Base-by-base conservation (phyloP, 2,888 invertebrate genomes). In the Cremastinae sp. region DNA sequence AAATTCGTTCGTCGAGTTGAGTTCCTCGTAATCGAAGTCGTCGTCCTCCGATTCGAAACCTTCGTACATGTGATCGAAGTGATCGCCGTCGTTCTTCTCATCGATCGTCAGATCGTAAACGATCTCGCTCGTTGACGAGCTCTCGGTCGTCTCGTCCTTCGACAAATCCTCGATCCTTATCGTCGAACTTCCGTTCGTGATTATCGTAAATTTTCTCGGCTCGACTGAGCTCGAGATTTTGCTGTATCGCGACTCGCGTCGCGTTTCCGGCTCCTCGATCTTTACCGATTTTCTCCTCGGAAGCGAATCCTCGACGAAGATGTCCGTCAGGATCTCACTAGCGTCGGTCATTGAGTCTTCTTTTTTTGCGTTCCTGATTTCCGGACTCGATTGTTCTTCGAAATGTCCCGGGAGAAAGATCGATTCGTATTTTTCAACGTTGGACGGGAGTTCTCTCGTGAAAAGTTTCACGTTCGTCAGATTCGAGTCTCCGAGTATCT, bases 1-100 rank as follows among this genome's bases (percentile, higher is more conserved):
- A 35, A 9, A n/a, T 4, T 75, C 70, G 28, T 16, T 72, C 1
- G 79, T 16, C 12, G 70, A 59, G 41, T 79, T 79, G 43, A 78
- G 37, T 65, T 75, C 74, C 8, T 59, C 71, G 61, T 80, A 80
- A 58, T 80, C 75, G 20, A 79, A 79, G 35, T 79, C 79, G 2
- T 41, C 77, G 59, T 79, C 79, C 7, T 79, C 78, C 7, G 71
- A 59, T 12, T 75, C 79, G 41, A 79, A 56, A 12, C 78, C 66
- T 12, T 79, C 80, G 69, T 80, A 79, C 70, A 80, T 79, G 16
- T 78, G 79, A 72, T 80, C 80, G 43, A 80, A 80, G n/a, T 78
- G 59, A 37, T 80, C 78, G 14, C 75, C 58, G 22, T 80, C 78
- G 14, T 10, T 55, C 9, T 62, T 70, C 0, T 3, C 10, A 28